These are phyloP conservation scores for Ophiodon elongatus DNA, from an alignment of 2,113 vertebrate species.

Conservation along the genomic window DNA sequence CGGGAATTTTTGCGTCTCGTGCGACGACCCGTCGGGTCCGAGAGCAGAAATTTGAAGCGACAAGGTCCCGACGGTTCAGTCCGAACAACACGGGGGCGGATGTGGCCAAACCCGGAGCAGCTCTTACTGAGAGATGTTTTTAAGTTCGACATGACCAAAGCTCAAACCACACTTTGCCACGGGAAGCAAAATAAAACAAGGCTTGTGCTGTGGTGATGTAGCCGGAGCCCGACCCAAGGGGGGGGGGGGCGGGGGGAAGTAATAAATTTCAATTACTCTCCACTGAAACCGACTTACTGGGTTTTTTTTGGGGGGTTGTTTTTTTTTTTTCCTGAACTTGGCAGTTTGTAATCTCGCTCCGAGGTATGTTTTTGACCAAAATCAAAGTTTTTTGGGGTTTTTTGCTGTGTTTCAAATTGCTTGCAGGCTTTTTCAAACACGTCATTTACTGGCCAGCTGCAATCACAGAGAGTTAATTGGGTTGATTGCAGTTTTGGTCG, in stretches of 20 bases:
- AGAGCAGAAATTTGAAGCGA: constrained; percentile 19
- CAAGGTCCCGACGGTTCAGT: constrained; percentile 25
- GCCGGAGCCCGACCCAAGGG: constrained; percentile 41
- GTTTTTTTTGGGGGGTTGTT: background rate
- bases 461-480: constrained; percentile 22
- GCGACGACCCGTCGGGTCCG: too few species aligned
- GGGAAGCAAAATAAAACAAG: constrained; percentile 65
- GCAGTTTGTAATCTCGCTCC: constrained; percentile 49
- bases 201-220: constrained; percentile 36
- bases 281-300: constrained; percentile 26
- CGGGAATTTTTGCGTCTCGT: too few species aligned
- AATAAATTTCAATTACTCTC: constrained; percentile 57
- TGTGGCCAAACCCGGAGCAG: constrained; percentile 55
- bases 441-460: constrained; percentile 57
- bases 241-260: too few species aligned
- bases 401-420: constrained; percentile 54
- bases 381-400: constrained; percentile 44
- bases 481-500: constrained; percentile 23
- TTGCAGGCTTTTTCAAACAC: constrained; percentile 47
- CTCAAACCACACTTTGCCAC: constrained; percentile 64
- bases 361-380: constrained; percentile 49
- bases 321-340: constrained; percentile 19
- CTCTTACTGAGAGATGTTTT: constrained; percentile 62
- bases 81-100: constrained; percentile 43
- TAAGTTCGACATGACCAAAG: constrained; percentile 59